Evolutionary conservation across 2,797 vertebrate species (phyloP).

Genomic region (Enteromius trimaculatus): DNA sequence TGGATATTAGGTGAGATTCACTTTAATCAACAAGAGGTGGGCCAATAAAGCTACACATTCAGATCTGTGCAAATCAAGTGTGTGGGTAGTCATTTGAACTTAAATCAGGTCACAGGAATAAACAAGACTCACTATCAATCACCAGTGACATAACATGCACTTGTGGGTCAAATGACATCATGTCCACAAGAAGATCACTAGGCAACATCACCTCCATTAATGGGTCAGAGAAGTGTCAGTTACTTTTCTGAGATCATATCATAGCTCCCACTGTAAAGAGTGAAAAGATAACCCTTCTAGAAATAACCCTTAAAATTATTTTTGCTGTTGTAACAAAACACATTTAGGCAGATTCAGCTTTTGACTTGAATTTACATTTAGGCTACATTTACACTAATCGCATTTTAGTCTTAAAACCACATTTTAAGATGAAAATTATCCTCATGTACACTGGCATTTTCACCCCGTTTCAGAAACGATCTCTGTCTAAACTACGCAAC

Average conservation of each 20-base stretch:
- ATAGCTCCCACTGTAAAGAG: not conserved
- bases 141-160: conserved; percentile 16
- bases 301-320: not conserved
- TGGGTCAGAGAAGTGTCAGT: conserved; percentile 44
- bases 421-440: too few relatives aligned
- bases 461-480: too few relatives aligned
- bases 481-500: too few relatives aligned
- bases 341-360: not conserved
- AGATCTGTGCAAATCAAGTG: not conserved
- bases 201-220: conserved; percentile 54
- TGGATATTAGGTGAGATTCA: conserved; percentile 11
- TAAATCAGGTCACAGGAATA: conserved; percentile 5
- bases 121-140: conserved; percentile 38
- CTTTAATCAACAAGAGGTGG: not conserved
- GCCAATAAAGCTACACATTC: not conserved
- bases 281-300: not conserved
- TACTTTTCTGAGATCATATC: conserved; percentile 31
- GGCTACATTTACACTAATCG: too few relatives aligned
- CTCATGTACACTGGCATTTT: too few relatives aligned
- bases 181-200: conserved; percentile 54
- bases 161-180: conserved; percentile 53
- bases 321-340: not conserved
- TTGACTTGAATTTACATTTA: not conserved
- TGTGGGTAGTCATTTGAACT: not conserved
- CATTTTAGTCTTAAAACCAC: too few relatives aligned